Conservation (phyloP, 2,888 invertebrate genomes). For the Troides aeacus region DNA sequence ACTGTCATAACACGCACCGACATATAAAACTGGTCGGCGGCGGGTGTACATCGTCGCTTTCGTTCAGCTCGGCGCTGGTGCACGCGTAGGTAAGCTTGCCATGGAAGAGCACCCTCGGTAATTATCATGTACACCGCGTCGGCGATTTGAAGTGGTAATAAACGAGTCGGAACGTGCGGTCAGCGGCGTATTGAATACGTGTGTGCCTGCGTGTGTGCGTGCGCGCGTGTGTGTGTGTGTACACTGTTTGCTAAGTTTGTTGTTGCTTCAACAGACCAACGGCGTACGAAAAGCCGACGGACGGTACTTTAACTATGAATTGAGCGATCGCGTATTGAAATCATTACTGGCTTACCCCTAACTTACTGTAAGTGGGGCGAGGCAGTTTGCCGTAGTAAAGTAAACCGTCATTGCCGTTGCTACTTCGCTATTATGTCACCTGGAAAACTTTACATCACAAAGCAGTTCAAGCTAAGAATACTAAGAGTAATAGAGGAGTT, state of each 20-base stretch:
- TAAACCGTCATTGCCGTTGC: not conserved
- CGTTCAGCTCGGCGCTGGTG: conserved; percentile 32
- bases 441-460: not conserved
- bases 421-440: not conserved
- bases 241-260: conserved; percentile 53
- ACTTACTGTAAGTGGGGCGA: too few species aligned
- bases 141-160: conserved; percentile 41
- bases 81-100: conserved; percentile 30
- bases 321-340: not conserved
- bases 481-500: too few species aligned
- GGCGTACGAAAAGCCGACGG: conserved; percentile 46
- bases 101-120: conserved; percentile 39
- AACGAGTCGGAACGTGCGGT: conserved; percentile 53
- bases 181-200: conserved; percentile 56
- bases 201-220: conserved; percentile 21
- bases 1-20: conserved; percentile 66
- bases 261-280: conserved; percentile 57
- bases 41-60: conserved; percentile 50
- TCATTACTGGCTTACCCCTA: too few species aligned
- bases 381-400: not conserved
- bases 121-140: conserved; percentile 27
- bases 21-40: conserved; percentile 41
- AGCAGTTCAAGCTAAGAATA: not conserved
- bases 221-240: conserved; percentile 28
- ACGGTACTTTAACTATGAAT: conserved; percentile 34